phyloP scores from a whole-genome alignment of 2,113 vertebrate species.

The Crotalus horridus region DNA sequence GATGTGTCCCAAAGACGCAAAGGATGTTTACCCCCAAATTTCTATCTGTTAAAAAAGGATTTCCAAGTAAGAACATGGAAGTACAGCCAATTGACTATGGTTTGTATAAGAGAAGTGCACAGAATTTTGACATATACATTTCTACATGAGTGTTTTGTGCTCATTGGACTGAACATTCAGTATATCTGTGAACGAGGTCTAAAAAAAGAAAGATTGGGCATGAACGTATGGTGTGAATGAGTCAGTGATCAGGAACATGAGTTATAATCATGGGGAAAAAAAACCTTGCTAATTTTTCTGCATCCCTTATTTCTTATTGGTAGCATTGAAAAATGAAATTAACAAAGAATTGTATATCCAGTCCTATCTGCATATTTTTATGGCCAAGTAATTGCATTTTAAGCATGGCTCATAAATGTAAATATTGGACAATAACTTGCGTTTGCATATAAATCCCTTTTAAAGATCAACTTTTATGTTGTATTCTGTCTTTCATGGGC shows the following conservation, averaged over 20 bases:
- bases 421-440: not conserved
- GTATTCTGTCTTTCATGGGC: not conserved
- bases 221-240: not conserved
- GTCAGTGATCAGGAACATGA: not conserved
- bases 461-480: not conserved
- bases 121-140: not conserved
- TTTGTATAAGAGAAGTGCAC: not conserved
- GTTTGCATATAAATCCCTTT: not conserved
- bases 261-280: not conserved
- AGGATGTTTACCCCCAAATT: not conserved
- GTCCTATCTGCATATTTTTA: slow-evolving; percentile 13
- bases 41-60: not conserved
- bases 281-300: not conserved
- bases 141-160: not conserved
- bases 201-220: not conserved
- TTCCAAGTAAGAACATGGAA: not conserved
- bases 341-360: not conserved
- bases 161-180: not conserved
- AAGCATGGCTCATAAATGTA: not conserved
- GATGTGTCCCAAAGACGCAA: not conserved
- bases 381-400: slow-evolving; percentile 9
- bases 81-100: not conserved
- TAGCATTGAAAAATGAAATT: not conserved
- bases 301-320: not conserved
- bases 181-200: not conserved